Evolutionary conservation across 2,113 vertebrate genomes (phyloP).

Genomic region (Entosphenus tridentatus): DNA sequence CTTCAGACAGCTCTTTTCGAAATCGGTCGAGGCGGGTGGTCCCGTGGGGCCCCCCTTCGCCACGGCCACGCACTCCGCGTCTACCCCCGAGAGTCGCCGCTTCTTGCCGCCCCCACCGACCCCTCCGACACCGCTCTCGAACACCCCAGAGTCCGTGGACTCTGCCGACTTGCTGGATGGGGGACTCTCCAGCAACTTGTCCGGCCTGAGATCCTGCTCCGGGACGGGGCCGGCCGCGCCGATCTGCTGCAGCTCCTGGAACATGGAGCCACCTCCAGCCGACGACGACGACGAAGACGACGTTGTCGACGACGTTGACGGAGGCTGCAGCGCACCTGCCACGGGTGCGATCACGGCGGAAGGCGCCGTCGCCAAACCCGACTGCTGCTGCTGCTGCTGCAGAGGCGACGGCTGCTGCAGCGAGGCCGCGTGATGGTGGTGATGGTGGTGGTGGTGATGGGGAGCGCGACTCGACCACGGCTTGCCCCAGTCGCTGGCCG

Average conservation of each 20-base stretch:
- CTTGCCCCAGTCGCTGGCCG: background rate
- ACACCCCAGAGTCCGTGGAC: background rate
- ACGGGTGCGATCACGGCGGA: too few species aligned
- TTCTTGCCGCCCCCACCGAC: background rate
- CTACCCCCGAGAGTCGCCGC: background rate
- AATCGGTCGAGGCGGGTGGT: background rate
- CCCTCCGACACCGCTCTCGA: background rate
- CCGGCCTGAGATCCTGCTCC: background rate
- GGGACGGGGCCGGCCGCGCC: background rate
- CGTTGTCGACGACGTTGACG: too few species aligned
- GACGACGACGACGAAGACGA: background rate
- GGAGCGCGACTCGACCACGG: conserved; percentile 1
- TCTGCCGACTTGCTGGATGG: background rate
- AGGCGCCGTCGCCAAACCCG: too few species aligned
- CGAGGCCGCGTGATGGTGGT: too few species aligned
- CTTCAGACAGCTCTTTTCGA: background rate
- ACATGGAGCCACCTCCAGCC: background rate
- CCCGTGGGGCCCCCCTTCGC: background rate
- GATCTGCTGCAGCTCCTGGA: conserved; percentile 6
- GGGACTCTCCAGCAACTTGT: background rate
- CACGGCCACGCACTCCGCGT: background rate
- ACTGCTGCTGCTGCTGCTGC: too few species aligned
- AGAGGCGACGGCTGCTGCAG: background rate
- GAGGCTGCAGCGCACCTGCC: too few species aligned
- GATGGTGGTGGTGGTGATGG: too few species aligned